phyloP scores from a whole-genome alignment of 2,888 invertebrate species.

The Sipha maydis region DNA sequence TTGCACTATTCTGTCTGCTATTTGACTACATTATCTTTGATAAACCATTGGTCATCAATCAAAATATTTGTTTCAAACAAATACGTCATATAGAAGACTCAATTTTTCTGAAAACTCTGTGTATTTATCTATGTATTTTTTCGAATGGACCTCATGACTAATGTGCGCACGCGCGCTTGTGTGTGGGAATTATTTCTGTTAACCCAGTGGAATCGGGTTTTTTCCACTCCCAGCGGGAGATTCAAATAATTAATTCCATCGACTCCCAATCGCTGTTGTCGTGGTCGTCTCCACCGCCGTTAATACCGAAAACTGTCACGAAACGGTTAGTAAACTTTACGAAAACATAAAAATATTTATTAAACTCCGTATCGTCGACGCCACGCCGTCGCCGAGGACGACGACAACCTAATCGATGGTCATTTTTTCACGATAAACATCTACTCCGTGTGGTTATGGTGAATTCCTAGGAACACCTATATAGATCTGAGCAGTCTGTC shows the following conservation, averaged over 20 bases:
- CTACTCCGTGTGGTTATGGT: background rate
- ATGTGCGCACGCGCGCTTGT: background rate
- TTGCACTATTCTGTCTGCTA: too few species aligned
- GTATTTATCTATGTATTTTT: background rate
- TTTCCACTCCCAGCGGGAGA: background rate
- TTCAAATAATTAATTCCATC: constrained; percentile 2
- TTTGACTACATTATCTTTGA: too few species aligned
- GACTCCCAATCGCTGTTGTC: background rate
- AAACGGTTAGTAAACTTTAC: background rate
- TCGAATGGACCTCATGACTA: too few species aligned
- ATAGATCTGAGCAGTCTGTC: background rate
- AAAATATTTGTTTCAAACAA: too few species aligned
- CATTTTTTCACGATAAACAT: background rate
- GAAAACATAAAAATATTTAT: constrained; percentile 18
- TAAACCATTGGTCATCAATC: too few species aligned
- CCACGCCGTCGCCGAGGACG: background rate
- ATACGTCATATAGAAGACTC: too few species aligned
- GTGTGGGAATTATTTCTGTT: background rate
- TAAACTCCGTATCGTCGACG: constrained; percentile 9
- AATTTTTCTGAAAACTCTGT: background rate
- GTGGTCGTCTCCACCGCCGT: background rate
- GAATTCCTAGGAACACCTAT: background rate
- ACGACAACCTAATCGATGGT: background rate
- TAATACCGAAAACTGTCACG: background rate
- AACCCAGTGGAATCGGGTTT: background rate